Conservation (phyloP, 2,888 invertebrate species). For the Uropetala carovei region DNA sequence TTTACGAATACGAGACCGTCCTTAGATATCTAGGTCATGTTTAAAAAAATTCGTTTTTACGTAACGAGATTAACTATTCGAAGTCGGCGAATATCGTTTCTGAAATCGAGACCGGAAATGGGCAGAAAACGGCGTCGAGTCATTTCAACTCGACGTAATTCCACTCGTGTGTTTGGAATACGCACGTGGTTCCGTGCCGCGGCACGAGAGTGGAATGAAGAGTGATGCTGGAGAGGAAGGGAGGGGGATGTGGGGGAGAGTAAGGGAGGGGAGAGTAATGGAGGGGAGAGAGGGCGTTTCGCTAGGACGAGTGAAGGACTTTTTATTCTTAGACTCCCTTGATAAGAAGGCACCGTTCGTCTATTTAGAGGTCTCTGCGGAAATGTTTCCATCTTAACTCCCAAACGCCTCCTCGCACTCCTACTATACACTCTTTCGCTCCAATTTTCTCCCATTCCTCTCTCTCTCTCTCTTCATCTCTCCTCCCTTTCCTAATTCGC, state of each 20-base stretch:
- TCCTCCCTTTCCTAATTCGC: too few relatives aligned
- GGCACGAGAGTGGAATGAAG: not conserved
- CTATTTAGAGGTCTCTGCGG: not conserved
- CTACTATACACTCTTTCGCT: too few relatives aligned
- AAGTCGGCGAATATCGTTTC: too few relatives aligned
- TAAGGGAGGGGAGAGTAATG: not conserved
- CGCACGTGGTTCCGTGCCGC: too few relatives aligned
- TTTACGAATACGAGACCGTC: too few relatives aligned
- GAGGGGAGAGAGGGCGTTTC: not conserved
- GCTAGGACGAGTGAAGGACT: conserved; percentile 26
- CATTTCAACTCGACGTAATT: not conserved
- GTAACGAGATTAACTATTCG: too few relatives aligned
- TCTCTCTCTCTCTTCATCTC: too few relatives aligned
- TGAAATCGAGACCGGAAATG: not conserved
- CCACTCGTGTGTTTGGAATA: conserved; percentile 3
- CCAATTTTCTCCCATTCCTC: too few relatives aligned
- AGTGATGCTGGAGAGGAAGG: too few relatives aligned
- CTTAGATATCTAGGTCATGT: too few relatives aligned
- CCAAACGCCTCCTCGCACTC: not conserved
- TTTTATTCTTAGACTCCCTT: conserved; percentile 34
- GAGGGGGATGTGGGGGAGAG: not conserved
- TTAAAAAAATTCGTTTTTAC: too few relatives aligned
- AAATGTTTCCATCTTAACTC: not conserved
- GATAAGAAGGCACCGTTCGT: not conserved
- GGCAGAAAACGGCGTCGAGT: not conserved